Conservation (phyloP, 2,888 invertebrate genomes). For the Lasioglossum lativentre region DNA sequence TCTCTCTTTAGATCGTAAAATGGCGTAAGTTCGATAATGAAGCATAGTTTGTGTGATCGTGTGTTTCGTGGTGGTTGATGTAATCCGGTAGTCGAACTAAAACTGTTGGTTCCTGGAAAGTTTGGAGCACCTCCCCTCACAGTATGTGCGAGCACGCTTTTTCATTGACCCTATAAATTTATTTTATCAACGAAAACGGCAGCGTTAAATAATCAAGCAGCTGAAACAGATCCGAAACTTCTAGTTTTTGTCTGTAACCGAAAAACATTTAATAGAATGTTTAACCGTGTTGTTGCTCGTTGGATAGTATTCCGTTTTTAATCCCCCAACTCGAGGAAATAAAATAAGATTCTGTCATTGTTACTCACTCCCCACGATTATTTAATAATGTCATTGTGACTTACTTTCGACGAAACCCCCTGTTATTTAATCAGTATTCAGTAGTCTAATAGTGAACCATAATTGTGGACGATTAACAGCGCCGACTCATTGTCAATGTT, state of each 20-base stretch:
- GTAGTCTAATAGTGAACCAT: slow-evolving; percentile 1
- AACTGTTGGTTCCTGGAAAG: slow-evolving; percentile 38
- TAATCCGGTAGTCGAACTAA: slow-evolving; percentile 17
- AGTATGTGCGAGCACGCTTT: slow-evolving; percentile 43
- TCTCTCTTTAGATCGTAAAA: slow-evolving; percentile 45
- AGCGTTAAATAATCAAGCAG: neutral
- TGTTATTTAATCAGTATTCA: slow-evolving; percentile 33
- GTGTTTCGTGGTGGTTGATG: slow-evolving; percentile 54
- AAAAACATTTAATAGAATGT: neutral
- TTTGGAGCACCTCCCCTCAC: slow-evolving; percentile 25
- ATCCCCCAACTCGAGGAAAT: neutral
- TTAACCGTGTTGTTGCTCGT: slow-evolving; percentile 28
- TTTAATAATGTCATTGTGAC: slow-evolving; percentile 43
- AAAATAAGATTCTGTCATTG: slow-evolving; percentile 28
- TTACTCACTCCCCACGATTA: slow-evolving; percentile 15
- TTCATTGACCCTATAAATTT: slow-evolving; percentile 25
- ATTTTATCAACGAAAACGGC: slow-evolving; percentile 3
- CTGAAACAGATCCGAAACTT: neutral
- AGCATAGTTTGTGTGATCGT: slow-evolving; percentile 63
- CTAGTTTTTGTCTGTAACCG: neutral
- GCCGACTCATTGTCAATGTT: slow-evolving; percentile 16
- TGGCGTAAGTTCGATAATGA: slow-evolving; percentile 60
- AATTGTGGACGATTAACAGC: slow-evolving; percentile 28
- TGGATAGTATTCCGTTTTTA: slow-evolving; percentile 2
- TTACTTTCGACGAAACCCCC: neutral